phyloP scores from a whole-genome alignment of 2,888 invertebrate species.

The Steinernema hermaphroditum region DNA sequence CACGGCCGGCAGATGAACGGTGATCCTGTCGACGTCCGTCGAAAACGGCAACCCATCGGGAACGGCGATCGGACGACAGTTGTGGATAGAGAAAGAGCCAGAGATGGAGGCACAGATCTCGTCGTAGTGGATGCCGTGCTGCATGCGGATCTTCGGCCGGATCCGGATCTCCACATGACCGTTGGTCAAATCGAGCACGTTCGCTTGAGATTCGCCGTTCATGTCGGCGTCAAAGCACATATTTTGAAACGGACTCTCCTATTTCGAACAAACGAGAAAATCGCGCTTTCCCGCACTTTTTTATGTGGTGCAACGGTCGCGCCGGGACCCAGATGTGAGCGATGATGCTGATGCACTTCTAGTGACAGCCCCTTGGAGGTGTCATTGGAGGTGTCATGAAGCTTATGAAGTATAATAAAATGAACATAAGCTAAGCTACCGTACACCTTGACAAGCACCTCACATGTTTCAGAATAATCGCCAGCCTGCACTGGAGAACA shows the following conservation, averaged over 20 bases:
- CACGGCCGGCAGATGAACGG: slow-evolving; percentile 5
- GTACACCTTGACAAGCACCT: no score
- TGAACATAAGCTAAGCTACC: no score
- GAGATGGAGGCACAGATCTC: slow-evolving; percentile 20
- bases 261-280: not conserved
- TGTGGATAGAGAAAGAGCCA: not conserved
- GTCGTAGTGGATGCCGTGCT: slow-evolving; percentile 26
- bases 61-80: slow-evolving; percentile 4
- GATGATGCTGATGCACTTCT: no score
- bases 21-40: slow-evolving; percentile 3
- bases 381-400: no score
- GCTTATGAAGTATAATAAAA: no score
- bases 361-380: no score
- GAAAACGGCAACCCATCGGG: slow-evolving; percentile 16
- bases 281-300: not conserved
- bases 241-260: no score
- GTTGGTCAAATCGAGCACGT: not conserved
- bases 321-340: no score
- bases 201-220: not conserved
- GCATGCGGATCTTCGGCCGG: not conserved
- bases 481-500: slow-evolving; percentile 54
- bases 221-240: not conserved
- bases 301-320: not conserved
- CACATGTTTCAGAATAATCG: slow-evolving; percentile 43
- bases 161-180: slow-evolving; percentile 9